Conservation (phyloP, 2,113 vertebrate genomes). For the Propithecus coquereli region DNA sequence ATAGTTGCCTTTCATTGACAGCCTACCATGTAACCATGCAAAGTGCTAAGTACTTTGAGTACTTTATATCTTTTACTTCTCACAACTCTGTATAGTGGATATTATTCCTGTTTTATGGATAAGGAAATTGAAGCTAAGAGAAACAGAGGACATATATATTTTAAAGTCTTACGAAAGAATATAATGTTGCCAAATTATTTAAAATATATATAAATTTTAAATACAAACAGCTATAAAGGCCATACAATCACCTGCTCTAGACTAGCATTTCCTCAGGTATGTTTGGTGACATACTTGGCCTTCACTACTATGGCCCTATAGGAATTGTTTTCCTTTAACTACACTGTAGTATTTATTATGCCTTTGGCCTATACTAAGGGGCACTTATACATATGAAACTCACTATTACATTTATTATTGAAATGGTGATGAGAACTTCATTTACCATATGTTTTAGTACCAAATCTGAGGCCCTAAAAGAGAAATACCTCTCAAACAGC, state of each 20-base stretch:
- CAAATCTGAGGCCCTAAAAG: background rate
- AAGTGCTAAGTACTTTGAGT: background rate
- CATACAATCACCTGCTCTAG: background rate
- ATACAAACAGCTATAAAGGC: background rate
- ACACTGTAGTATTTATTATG: background rate
- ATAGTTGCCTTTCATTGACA: background rate
- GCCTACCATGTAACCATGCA: background rate
- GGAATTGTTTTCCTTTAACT: background rate
- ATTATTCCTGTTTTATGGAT: slow-evolving; percentile 3
- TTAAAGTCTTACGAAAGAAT: slow-evolving; percentile 37
- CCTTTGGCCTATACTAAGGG: background rate
- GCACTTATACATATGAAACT: background rate
- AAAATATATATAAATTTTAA: background rate
- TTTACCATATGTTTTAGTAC: background rate
- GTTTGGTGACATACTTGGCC: background rate
- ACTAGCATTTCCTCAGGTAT: background rate
- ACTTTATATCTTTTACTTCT: background rate
- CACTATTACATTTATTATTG: background rate
- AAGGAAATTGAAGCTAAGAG: background rate
- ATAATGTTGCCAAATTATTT: background rate
- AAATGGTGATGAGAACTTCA: background rate
- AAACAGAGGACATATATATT: background rate
- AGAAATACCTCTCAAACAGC: background rate
- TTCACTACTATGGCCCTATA: background rate
- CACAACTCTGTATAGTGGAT: background rate